Evolutionary conservation across 2,888 invertebrate species (phyloP).

Genomic region (Drosophila kambysellisi): DNA sequence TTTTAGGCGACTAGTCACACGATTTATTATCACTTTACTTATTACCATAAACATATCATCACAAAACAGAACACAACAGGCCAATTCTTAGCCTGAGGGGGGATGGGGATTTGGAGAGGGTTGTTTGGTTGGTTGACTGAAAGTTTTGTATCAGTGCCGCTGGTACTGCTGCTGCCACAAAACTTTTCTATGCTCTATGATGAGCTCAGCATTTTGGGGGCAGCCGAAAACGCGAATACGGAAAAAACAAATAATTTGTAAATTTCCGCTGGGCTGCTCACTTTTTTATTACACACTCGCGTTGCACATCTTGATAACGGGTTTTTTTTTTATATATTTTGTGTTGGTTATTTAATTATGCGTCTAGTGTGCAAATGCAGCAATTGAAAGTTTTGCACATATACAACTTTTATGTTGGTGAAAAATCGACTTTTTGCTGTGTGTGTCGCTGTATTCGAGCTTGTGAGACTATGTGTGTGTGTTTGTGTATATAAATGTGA

Average conservation of each 20-base stretch:
- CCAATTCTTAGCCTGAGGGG: constrained; percentile 4
- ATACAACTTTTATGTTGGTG: constrained; percentile 71
- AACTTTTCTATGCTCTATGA: constrained; percentile 56
- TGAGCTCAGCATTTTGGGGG: constrained; percentile 75
- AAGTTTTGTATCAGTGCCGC: constrained; percentile 30
- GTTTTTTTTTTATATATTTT: constrained; percentile 3
- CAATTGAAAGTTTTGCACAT: constrained; percentile 72
- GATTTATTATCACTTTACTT: constrained; percentile 34
- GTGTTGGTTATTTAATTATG: constrained; percentile 8
- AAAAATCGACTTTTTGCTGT: constrained; percentile 78
- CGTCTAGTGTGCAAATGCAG: constrained; percentile 46
- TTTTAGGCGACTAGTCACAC: constrained; percentile 51
- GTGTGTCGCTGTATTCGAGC: constrained; percentile 21
- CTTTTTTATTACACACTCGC: constrained; percentile 26
- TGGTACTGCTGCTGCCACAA: constrained; percentile 25
- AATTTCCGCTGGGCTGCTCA: constrained; percentile 5
- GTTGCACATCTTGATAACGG: constrained; percentile 27
- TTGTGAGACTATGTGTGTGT: constrained; percentile 10
- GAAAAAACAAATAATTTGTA: constrained; percentile 5
- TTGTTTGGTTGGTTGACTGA: constrained; percentile 1
- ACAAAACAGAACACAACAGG: constrained; percentile 27
- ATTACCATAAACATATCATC: constrained; percentile 57
- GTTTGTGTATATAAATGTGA: constrained; percentile 7
- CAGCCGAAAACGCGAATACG: constrained; percentile 13
- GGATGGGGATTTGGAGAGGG: constrained; percentile 3